phyloP scores from a whole-genome alignment of 2,797 vertebrate genomes.

The Pseudocheirus occidentalis region DNA sequence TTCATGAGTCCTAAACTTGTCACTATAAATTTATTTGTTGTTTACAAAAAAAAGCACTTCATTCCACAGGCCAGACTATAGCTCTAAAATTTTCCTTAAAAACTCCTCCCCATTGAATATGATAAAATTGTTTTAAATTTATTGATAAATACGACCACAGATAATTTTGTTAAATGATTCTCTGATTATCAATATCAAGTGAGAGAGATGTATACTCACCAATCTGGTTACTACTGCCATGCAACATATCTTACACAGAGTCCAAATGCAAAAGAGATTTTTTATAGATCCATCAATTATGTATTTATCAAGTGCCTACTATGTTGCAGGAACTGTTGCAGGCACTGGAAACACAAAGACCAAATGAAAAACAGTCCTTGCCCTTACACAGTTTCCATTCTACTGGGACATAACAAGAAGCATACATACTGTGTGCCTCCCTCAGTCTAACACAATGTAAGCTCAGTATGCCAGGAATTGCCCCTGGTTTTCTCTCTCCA shows the following conservation, averaged over 20 bases:
- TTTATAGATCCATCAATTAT: not conserved
- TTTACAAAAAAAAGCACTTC: not conserved
- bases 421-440: not conserved
- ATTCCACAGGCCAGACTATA: not conserved
- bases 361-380: not conserved
- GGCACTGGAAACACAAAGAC: not conserved
- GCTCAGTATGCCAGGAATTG: not conserved
- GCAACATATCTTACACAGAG: not conserved
- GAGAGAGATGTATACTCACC: too few relatives aligned
- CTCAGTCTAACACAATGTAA: not conserved
- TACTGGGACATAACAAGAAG: not conserved
- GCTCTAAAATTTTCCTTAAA: not conserved
- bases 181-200: not conserved
- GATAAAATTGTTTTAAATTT: not conserved
- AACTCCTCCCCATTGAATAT: not conserved
- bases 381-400: not conserved
- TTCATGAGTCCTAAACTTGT: not conserved
- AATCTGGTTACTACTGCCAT: not conserved
- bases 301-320: not conserved
- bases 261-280: not conserved
- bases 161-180: not conserved
- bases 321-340: not conserved
- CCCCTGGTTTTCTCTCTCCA: not conserved
- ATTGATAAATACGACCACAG: not conserved
- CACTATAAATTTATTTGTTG: not conserved